Percentiles rank a stretch among this genome's conserved stretches.
These are phyloP conservation scores for Melanchra persicariae DNA, from an alignment of 2,888 invertebrate species.

Conservation along the genomic window DNA sequence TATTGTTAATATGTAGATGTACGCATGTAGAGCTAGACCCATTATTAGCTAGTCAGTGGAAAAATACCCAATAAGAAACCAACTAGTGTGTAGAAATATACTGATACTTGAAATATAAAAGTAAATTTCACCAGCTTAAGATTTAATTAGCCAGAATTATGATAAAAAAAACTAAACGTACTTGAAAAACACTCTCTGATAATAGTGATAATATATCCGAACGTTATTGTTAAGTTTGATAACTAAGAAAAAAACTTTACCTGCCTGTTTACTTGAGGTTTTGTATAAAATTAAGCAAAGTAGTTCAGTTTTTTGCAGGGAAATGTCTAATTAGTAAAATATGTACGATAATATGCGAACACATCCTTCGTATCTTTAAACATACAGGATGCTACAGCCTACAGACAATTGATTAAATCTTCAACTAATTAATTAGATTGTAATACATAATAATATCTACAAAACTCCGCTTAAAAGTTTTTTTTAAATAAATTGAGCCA, in stretches of 20 bases:
- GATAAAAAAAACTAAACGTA: no score
- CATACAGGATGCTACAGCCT: conserved; percentile 9
- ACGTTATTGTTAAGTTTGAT: no score
- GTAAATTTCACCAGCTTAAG: no score
- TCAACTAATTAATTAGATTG: conserved; percentile 1
- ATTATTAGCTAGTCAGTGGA: neutral
- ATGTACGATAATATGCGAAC: neutral
- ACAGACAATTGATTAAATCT: neutral
- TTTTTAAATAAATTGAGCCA: neutral
- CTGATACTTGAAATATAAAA: neutral
- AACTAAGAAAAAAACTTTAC: no score
- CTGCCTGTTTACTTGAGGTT: no score
- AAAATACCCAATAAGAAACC: neutral
- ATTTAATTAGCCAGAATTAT: no score
- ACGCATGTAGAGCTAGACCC: neutral
- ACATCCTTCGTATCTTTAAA: neutral
- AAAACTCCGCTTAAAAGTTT: neutral
- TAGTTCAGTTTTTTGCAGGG: no score
- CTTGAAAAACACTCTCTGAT: no score
- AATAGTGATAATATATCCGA: no score
- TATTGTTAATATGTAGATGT: conserved; percentile 26
- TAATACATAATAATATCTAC: neutral
- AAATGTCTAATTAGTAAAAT: neutral
- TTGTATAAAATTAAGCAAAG: no score
- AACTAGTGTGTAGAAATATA: neutral